Conservation (phyloP, 2,797 vertebrate genomes). For the Acrocephalus scirpaceus region DNA sequence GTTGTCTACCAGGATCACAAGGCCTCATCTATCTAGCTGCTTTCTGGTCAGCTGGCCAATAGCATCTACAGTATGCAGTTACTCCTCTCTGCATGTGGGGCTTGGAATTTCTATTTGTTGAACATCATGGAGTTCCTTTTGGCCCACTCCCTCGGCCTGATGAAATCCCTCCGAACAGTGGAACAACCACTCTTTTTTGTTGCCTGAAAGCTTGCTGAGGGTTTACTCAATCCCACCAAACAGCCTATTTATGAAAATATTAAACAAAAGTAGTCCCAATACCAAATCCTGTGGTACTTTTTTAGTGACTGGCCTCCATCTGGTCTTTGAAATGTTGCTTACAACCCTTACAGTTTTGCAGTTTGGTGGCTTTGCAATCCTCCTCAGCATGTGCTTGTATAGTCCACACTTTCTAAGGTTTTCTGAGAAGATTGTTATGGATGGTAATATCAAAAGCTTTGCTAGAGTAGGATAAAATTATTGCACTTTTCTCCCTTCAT, state of each 20-base stretch:
- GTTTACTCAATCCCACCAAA: not conserved
- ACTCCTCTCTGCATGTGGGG: not conserved
- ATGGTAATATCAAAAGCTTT: not conserved
- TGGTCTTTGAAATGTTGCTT: not conserved
- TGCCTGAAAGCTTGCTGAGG: not conserved
- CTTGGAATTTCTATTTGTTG: not conserved
- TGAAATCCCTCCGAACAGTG: not conserved
- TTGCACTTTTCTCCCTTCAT: not conserved
- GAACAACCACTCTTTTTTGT: not conserved
- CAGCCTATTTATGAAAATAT: not conserved
- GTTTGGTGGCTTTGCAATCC: not conserved
- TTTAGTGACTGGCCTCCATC: not conserved
- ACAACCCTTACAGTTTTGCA: not conserved
- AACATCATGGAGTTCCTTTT: not conserved
- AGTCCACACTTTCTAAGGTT: not conserved
- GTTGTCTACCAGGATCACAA: fast-evolving
- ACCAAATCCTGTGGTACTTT: not conserved
- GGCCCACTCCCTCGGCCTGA: not conserved
- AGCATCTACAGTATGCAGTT: too few species aligned
- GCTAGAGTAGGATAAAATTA: not conserved
- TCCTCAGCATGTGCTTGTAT: not conserved
- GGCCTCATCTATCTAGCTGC: not conserved
- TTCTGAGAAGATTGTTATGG: not conserved
- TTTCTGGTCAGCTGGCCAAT: not conserved
- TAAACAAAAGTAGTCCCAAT: not conserved